These are phyloP conservation scores for Palythoa heliodiscus DNA, from an alignment of 92 coral and sea anemone genomes.

Conservation along the genomic window DNA sequence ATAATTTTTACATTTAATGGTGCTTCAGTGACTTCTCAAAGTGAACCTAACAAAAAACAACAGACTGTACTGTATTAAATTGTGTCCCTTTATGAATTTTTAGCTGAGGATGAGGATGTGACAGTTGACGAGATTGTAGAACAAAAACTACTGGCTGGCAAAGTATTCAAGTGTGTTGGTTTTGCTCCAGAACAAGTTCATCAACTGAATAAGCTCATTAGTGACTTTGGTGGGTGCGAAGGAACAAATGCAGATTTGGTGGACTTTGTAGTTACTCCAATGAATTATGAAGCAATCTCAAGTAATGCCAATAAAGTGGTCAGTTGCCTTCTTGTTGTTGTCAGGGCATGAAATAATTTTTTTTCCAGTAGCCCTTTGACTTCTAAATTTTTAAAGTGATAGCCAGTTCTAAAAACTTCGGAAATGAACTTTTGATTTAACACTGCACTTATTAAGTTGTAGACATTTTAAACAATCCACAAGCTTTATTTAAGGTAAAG, in stretches of 20 bases:
- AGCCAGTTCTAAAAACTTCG: too few relatives aligned
- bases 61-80: too few relatives aligned
- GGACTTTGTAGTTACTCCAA: conserved; percentile 84
- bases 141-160: conserved; percentile 64
- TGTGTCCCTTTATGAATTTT: background rate
- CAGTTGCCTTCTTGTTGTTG: background rate
- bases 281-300: conserved; percentile 62
- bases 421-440: too few relatives aligned
- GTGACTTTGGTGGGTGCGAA: conserved; percentile 70
- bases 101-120: conserved; percentile 65
- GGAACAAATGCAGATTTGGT: conserved; percentile 49
- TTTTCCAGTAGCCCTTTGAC: too few relatives aligned
- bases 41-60: too few relatives aligned
- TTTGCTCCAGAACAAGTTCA: conserved; percentile 66
- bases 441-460: too few relatives aligned
- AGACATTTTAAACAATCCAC: too few relatives aligned
- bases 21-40: too few relatives aligned
- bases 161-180: conserved; percentile 60
- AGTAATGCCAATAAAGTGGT: conserved; percentile 61
- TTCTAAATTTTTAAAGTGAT: too few relatives aligned
- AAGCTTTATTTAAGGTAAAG: too few relatives aligned
- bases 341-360: too few relatives aligned
- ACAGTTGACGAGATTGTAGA: conserved; percentile 57
- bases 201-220: conserved; percentile 66
- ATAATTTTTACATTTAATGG: too few relatives aligned